These are phyloP conservation scores for Merodon equestris DNA, from an alignment of 2,888 invertebrate species.

Conservation along the genomic window DNA sequence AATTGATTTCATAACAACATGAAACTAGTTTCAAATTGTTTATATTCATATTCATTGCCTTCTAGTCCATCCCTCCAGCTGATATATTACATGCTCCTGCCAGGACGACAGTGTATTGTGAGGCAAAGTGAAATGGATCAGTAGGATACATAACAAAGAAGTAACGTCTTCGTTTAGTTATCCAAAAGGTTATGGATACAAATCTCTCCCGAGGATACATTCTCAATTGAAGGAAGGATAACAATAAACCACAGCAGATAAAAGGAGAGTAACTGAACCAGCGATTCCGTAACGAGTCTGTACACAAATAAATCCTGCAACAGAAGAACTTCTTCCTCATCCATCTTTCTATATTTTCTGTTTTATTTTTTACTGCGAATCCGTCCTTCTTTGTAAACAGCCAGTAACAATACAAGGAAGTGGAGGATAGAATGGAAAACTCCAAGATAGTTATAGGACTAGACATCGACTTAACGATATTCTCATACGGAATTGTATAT, in stretches of 20 bases:
- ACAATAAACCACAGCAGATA: constrained; percentile 29
- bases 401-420: constrained; percentile 3
- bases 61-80: no score
- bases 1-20: no score
- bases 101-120: no score
- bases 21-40: no score
- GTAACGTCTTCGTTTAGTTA: no score
- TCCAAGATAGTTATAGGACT: no score
- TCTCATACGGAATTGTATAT: constrained; percentile 26
- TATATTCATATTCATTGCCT: no score
- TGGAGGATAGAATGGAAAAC: no score
- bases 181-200: background rate
- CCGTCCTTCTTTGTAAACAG: constrained; percentile 10
- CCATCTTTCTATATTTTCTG: constrained; percentile 39
- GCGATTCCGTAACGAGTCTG: background rate
- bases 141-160: no score
- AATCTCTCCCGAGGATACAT: constrained; percentile 17
- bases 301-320: constrained; percentile 14
- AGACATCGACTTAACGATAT: constrained; percentile 14
- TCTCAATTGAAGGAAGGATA: constrained; percentile 27
- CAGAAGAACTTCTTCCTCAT: constrained; percentile 17
- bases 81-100: no score
- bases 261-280: constrained; percentile 3
- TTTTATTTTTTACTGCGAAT: constrained; percentile 5
- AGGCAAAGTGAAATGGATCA: no score